Evolutionary conservation across 2,113 vertebrate species (phyloP).

Genomic region (Corvus moneduloides): DNA sequence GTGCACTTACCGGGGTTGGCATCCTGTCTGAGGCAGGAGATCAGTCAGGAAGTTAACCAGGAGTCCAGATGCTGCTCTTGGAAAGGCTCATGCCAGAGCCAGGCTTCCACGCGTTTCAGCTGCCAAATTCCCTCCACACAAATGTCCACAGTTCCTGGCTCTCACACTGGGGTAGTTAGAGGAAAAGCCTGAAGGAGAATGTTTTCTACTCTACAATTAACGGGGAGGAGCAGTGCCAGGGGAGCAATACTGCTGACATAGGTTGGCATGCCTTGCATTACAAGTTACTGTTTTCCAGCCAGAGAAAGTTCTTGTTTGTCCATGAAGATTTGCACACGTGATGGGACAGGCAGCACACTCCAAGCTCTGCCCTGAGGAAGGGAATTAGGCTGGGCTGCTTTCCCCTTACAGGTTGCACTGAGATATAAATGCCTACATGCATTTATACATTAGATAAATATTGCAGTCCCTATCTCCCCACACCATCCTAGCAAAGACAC

Average conservation of each 20-base stretch:
- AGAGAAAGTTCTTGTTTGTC: slow-evolving; percentile 37
- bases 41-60: slow-evolving; percentile 64
- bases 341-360: background rate
- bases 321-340: background rate
- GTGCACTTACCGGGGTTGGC: slow-evolving; percentile 29
- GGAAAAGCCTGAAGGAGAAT: slow-evolving; percentile 60
- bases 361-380: background rate
- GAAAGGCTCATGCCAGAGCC: slow-evolving; percentile 54
- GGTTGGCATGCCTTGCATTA: slow-evolving; percentile 1
- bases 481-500: background rate
- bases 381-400: background rate
- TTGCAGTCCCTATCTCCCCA: background rate
- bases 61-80: slow-evolving; percentile 63
- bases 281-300: slow-evolving; percentile 22
- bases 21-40: slow-evolving; percentile 58
- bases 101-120: slow-evolving; percentile 36
- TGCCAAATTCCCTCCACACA: slow-evolving; percentile 58
- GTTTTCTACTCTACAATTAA: slow-evolving; percentile 49
- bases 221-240: slow-evolving; percentile 37
- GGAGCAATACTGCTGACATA: slow-evolving; percentile 16
- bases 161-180: slow-evolving; percentile 1
- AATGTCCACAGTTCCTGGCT: slow-evolving; percentile 48
- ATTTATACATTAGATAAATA: background rate
- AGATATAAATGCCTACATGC: background rate
- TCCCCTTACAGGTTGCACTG: background rate